Percentiles rank a stretch among this genome's conserved stretches.
phyloP scores from a whole-genome alignment of 2,888 invertebrate genomes.

The Disparrhopalites patrizii region DNA sequence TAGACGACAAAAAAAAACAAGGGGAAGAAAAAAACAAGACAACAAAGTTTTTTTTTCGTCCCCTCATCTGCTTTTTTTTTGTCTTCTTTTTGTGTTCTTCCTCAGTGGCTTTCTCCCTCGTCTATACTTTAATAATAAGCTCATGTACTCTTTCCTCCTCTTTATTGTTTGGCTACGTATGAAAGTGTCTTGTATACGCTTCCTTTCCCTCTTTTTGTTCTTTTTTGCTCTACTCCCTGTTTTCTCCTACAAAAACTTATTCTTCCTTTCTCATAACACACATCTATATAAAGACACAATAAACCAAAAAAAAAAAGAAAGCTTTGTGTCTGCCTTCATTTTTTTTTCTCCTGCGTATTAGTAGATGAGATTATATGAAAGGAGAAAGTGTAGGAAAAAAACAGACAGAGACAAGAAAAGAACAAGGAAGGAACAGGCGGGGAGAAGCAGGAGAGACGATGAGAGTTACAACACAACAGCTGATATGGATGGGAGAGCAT shows the following conservation, averaged over 20 bases:
- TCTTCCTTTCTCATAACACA: neutral
- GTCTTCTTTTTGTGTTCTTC: neutral
- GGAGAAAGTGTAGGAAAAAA: neutral
- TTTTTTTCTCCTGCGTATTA: too few relatives aligned
- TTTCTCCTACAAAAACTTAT: neutral
- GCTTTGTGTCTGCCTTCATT: neutral
- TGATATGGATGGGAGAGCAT: neutral
- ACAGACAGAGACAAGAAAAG: neutral
- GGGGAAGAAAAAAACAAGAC: neutral
- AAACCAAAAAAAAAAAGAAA: constrained; percentile 2
- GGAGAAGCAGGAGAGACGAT: neutral
- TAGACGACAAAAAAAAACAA: neutral
- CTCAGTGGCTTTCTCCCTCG: neutral
- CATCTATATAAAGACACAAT: constrained; percentile 1
- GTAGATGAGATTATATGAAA: neutral
- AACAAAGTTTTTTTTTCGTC: constrained; percentile 10
- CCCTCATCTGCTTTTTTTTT: neutral
- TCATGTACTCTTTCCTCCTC: neutral
- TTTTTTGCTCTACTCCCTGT: neutral
- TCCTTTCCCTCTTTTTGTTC: neutral
- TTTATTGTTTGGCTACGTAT: neutral
- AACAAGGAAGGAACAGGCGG: neutral
- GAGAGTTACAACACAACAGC: neutral
- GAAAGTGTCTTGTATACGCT: too few relatives aligned
- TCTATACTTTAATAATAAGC: constrained; percentile 1